Conservation (phyloP, 2,113 vertebrate genomes). For the Sturnus vulgaris region DNA sequence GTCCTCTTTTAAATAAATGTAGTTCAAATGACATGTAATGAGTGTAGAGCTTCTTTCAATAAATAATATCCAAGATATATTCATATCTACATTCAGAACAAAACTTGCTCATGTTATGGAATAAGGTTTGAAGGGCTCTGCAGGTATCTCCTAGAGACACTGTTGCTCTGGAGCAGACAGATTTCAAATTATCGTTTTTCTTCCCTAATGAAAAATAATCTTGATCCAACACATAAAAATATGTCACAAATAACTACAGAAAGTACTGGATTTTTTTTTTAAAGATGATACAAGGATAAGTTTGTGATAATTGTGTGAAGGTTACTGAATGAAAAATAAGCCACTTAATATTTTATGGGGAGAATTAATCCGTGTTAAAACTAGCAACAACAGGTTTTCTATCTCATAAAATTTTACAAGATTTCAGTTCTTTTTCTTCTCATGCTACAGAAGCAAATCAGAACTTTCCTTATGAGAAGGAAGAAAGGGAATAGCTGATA, state of each 20-base stretch:
- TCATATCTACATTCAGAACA: background rate
- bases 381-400: background rate
- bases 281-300: background rate
- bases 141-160: background rate
- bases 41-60: background rate
- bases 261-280: background rate
- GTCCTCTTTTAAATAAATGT: constrained; percentile 12
- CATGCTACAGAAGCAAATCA: background rate
- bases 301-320: background rate
- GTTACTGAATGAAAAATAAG: background rate
- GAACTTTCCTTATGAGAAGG: background rate
- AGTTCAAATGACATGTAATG: background rate
- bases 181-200: constrained; percentile 9
- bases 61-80: background rate
- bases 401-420: background rate
- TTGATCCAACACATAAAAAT: background rate
- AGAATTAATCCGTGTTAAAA: background rate
- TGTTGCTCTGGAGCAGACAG: background rate
- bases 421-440: background rate
- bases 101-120: background rate
- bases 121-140: constrained; percentile 11
- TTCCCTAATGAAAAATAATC: constrained; percentile 11
- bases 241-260: background rate
- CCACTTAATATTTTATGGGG: background rate
- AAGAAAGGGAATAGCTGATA: background rate